Evolutionary conservation across 2,113 vertebrate species (phyloP), one percentile per base, ranked within the genome.

Genomic region (Tetrax tetrax): DNA sequence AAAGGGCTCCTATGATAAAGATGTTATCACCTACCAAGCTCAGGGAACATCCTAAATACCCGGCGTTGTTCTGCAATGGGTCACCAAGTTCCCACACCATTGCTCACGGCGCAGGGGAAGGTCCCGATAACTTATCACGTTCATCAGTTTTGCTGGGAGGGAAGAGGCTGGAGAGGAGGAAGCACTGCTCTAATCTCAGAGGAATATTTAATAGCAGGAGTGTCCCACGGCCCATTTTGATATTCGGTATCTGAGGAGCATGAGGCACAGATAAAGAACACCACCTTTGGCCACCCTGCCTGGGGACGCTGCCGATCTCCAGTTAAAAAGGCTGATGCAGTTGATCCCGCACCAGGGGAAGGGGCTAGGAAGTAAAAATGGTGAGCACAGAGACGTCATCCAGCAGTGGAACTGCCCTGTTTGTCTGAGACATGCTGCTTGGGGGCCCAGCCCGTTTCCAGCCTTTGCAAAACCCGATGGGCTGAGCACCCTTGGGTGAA

Each of bases 271-370:
- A 97, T 97, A 97, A 97, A 83, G 76, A 63, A 78, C 27, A 21
- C 54, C 64, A 97, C 93, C 96, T 97, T 97, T 97, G 96, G 56
- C 83, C 94, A 10, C 22, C 5, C 69, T 68, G 37, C 70, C 87
- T 75, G 80, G 76, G 45, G 70, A 68, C 17, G 0, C 48, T 12
- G 59, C 1, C 5, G 0, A 14, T 41, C 43, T 60, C 28, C 47
- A 4, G 66, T n/a, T 54, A 14, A 27, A 75, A 38, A 38, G 86
- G 79, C 57, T 91, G 80, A 89, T 75, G 66, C 14, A 2, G 45
- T 20, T 68, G 77, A 18, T 78, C 29, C 56, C 6, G 77, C 60
- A n/a, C 31, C 70, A 6, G 23, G 43, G 2, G 21, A 23, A 69
- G 37, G 57, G 35, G 53, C 25, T 50, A 3, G 20, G 38, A 69